Base-by-base conservation (phyloP, 2,888 invertebrate genomes). In the Physocephala rufipes region DNA sequence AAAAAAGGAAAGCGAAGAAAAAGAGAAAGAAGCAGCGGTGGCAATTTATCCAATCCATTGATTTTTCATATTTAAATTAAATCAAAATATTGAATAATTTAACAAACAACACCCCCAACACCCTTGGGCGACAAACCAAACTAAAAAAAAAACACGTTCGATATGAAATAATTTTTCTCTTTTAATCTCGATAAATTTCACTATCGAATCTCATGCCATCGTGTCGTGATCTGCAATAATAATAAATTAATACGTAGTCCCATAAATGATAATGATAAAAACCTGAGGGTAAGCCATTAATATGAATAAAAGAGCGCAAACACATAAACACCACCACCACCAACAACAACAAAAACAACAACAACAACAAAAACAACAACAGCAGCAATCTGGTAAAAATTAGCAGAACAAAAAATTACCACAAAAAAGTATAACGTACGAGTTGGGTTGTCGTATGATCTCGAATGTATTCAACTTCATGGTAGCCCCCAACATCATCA, bases 211-310 rank as follows among this genome's bases (percentile, higher is more conserved):
- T 72, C 55, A 70, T 66, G 66, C 64, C 55, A 55, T 72, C 66
- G 72, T 67, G 70, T 73, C 73, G 73, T 73, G 73, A 67, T 67
- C 70, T 30, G 51, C 73, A 73, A 73, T 70, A 70, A 73, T 67
- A 73, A 73, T 73, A 73, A 73, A 73, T 73, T 73, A 73, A 73
- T 73, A 58, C 36, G 9, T 36, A 72, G 70, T 73, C 70, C n/a
- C 73, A 73, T 73, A 73, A 73, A 73, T 73, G 70, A 67, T 73
- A 73, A 73, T 73, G 73, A 70, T 70, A 73, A 73, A 36, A 66
- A 67, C 73, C 73, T 45, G 67, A 28, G 70, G 73, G 67, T 36
- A n/a, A n/a, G n/a, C n/a, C n/a, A n/a, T n/a, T n/a, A n/a, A n/a
- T n/a, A 49, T 67, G 64, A 58, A 58, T 36, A 67, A 7, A 58